phyloP scores from a whole-genome alignment of 2,888 invertebrate species.

The Actias luna region DNA sequence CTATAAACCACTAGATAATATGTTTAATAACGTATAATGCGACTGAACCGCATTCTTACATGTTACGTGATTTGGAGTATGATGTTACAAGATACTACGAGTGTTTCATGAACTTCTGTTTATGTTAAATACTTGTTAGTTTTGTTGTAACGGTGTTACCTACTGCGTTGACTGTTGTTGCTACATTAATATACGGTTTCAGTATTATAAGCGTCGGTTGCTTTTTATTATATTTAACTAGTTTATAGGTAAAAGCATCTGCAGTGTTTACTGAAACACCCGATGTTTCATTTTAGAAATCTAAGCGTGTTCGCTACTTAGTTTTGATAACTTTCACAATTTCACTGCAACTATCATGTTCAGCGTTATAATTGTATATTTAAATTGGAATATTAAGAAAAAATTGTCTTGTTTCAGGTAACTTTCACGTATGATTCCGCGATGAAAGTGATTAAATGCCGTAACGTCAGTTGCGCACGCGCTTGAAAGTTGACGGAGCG shows the following conservation, averaged over 20 bases:
- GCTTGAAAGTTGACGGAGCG: constrained; percentile 1
- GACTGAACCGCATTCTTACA: constrained; percentile 44
- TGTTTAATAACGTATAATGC: constrained; percentile 47
- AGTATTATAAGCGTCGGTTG: too few species aligned
- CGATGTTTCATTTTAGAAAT: neutral
- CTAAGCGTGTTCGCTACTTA: neutral
- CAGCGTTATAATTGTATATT: neutral
- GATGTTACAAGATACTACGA: constrained; percentile 33
- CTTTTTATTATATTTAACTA: too few species aligned
- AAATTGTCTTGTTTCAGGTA: constrained; percentile 49
- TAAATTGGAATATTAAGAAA: neutral
- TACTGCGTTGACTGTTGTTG: neutral
- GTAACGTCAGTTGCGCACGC: constrained; percentile 9
- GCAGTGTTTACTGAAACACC: neutral
- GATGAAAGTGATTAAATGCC: constrained; percentile 7
- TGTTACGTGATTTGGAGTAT: constrained; percentile 38
- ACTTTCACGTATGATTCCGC: constrained; percentile 34
- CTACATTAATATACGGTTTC: neutral
- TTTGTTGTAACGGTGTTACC: neutral
- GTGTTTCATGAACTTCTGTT: constrained; percentile 15
- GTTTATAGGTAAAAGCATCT: too few species aligned
- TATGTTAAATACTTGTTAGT: neutral
- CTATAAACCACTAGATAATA: constrained; percentile 69
- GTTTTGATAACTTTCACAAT: neutral
- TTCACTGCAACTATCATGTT: neutral